Conservation (phyloP, 2,113 vertebrate species). For the Nothoprocta perdicaria region DNA sequence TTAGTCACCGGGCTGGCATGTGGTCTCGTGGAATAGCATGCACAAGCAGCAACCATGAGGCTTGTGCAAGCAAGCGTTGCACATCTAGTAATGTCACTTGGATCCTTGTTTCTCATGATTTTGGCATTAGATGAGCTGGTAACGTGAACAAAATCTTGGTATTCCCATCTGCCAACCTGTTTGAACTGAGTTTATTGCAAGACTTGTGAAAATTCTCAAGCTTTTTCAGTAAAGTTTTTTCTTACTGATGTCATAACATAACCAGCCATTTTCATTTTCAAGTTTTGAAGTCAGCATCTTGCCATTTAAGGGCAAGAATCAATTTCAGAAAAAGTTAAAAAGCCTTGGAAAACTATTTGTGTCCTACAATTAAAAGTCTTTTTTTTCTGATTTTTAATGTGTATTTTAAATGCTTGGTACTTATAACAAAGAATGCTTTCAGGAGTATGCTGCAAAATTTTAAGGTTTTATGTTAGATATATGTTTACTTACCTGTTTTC, state of each 20-base stretch:
- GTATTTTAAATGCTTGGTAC: neutral
- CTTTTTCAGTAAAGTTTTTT: neutral
- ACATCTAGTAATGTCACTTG: neutral
- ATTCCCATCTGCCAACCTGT: neutral
- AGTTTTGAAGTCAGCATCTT: neutral
- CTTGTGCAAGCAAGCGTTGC: neutral
- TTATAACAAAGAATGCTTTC: neutral
- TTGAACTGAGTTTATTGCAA: neutral
- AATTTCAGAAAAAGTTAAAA: neutral
- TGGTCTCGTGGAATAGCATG: fast-evolving
- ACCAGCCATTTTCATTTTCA: neutral
- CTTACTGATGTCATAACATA: neutral
- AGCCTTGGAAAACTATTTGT: neutral
- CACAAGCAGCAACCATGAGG: neutral
- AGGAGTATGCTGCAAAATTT: neutral
- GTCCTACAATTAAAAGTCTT: fast-evolving
- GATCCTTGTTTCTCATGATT: neutral
- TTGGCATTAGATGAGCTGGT: neutral
- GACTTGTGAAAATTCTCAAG: neutral
- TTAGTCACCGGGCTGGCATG: neutral
- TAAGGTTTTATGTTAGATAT: neutral
- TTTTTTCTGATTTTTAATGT: neutral
- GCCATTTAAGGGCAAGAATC: neutral
- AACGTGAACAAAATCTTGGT: neutral
- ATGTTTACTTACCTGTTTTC: neutral